Evolutionary conservation across 2,113 vertebrate genomes (phyloP).

Genomic region (Dicaeum eximium): DNA sequence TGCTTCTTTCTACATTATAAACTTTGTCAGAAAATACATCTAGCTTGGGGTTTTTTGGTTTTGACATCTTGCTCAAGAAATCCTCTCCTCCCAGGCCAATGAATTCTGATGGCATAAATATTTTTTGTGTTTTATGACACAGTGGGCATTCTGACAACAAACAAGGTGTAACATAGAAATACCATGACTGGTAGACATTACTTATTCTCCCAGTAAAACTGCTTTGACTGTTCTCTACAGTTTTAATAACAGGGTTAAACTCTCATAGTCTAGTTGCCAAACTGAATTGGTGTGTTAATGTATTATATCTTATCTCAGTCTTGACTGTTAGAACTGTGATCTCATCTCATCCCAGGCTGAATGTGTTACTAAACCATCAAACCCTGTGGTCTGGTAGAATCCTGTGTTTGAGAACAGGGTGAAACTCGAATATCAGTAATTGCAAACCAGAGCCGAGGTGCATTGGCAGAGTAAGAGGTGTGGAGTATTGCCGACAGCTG

Average conservation of each 20-base stretch:
- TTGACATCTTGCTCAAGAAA: not conserved
- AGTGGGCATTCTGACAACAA: not conserved
- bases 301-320: not conserved
- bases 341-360: not conserved
- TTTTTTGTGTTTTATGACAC: not conserved
- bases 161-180: not conserved
- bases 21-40: not conserved
- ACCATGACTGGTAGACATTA: not conserved
- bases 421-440: not conserved
- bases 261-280: not conserved
- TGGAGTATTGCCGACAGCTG: not conserved
- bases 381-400: not conserved
- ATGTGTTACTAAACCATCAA: not conserved
- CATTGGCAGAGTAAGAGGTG: not conserved
- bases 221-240: not conserved
- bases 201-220: not conserved
- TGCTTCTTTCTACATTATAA: accelerated
- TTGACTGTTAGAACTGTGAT: not conserved
- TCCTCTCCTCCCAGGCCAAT: accelerated
- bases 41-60: not conserved
- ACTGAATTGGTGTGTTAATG: not conserved
- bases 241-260: not conserved
- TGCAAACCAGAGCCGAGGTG: not conserved
- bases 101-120: not conserved
- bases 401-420: not conserved